Evolutionary conservation across 2,113 vertebrate species (phyloP).

Genomic region (Coregonus clupeaformis): DNA sequence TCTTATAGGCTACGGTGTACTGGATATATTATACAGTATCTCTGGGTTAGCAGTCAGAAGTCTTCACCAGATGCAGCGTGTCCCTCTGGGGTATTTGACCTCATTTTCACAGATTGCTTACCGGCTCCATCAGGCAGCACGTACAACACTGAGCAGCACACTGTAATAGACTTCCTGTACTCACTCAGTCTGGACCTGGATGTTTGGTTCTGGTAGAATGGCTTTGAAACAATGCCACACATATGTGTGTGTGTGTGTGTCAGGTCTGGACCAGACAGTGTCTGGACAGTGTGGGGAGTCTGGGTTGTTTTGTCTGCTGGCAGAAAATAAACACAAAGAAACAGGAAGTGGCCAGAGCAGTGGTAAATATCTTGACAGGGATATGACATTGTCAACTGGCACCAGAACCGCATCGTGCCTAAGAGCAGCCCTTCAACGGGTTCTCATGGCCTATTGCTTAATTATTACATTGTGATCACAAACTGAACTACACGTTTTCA

Average conservation of each 20-base stretch:
- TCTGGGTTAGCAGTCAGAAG: not conserved
- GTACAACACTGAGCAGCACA: conserved; percentile 8
- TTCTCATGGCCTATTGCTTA: too few relatives aligned
- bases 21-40: not conserved
- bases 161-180: conserved; percentile 10
- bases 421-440: too few relatives aligned
- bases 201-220: conserved; percentile 41
- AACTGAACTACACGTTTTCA: not conserved
- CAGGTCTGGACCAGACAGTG: conserved; percentile 2
- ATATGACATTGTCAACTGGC: conserved; percentile 26
- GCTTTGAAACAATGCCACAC: conserved; percentile 44
- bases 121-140: not conserved
- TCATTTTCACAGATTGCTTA: not conserved
- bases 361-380: not conserved
- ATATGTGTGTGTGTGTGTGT: conserved; percentile 25
- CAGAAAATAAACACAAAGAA: conserved; percentile 47
- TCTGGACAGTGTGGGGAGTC: not conserved
- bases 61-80: not conserved
- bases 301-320: conserved; percentile 31
- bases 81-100: conserved; percentile 6
- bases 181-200: conserved; percentile 21
- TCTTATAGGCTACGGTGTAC: too few relatives aligned
- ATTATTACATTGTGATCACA: not conserved
- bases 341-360: conserved; percentile 39
- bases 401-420: not conserved